phyloP scores from a whole-genome alignment of 2,888 invertebrate species.

The Ophion obscuratus region DNA sequence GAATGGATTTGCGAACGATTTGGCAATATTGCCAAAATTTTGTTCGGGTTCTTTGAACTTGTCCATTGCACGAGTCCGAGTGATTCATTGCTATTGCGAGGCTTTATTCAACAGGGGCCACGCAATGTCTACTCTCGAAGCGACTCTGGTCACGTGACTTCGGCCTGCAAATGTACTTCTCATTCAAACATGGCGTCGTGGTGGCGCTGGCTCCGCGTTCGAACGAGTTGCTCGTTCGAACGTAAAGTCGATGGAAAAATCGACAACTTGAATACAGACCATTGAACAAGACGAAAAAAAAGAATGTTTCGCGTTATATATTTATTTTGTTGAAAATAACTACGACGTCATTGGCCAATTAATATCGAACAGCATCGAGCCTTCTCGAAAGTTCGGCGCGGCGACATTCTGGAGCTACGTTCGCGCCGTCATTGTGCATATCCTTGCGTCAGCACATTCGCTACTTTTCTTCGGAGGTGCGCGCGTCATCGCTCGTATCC shows the following conservation, averaged over 20 bases:
- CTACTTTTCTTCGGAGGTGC: slow-evolving; percentile 16
- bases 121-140: slow-evolving; percentile 11
- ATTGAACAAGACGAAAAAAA: background rate
- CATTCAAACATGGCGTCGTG: slow-evolving; percentile 74
- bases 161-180: slow-evolving; percentile 72
- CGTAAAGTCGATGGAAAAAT: background rate
- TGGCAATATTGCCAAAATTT: background rate
- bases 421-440: slow-evolving; percentile 1
- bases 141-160: slow-evolving; percentile 58
- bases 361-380: slow-evolving; percentile 6
- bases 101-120: slow-evolving; percentile 1
- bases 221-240: background rate
- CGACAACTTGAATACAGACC: background rate
- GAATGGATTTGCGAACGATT: background rate
- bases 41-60: slow-evolving; percentile 35
- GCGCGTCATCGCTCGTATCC: slow-evolving; percentile 42
- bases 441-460: slow-evolving; percentile 51
- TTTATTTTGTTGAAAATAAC: background rate
- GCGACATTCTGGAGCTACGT: background rate
- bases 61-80: background rate
- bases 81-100: slow-evolving; percentile 22
- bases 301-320: background rate
- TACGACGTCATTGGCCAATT: background rate
- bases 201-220: background rate
- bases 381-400: slow-evolving; percentile 53